Percentiles rank a stretch among this genome's conserved stretches.
These are phyloP conservation scores for Cuniculus paca DNA, from an alignment of 2,797 vertebrate genomes.

Conservation along the genomic window DNA sequence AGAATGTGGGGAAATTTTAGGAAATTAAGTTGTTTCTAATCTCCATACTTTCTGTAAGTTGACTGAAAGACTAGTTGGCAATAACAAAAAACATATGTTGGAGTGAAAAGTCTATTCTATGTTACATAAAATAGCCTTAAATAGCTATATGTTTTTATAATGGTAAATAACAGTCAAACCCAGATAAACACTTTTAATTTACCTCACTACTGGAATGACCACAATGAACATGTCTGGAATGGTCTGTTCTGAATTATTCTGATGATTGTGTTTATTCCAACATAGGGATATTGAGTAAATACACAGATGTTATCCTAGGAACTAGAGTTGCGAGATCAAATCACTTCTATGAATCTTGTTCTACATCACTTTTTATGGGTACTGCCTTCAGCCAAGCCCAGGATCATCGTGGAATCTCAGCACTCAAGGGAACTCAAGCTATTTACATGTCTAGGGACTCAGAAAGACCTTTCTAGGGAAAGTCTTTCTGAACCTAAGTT, in stretches of 20 bases:
- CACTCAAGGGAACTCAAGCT: not conserved
- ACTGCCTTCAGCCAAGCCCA: not conserved
- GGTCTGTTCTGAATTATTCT: not conserved
- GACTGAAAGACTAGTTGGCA: not conserved
- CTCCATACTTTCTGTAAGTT: not conserved
- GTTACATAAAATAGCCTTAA: not conserved
- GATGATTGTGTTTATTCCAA: not conserved
- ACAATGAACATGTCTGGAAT: not conserved
- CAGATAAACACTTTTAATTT: not conserved
- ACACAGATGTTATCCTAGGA: not conserved
- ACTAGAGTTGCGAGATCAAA: not conserved
- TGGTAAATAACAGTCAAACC: not conserved
- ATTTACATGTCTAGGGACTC: not conserved
- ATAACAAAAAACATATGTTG: not conserved
- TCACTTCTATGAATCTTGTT: not conserved
- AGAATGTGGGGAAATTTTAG: not conserved
- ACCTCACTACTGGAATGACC: not conserved
- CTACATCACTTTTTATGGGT: not conserved
- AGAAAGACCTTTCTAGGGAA: not conserved
- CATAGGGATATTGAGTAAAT: not conserved
- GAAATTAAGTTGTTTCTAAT: not conserved
- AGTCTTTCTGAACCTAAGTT: not conserved
- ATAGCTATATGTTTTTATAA: not conserved
- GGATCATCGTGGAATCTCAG: not conserved
- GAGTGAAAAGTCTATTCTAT: not conserved